Evolutionary conservation across 2,888 invertebrate species (phyloP).

Genomic region (Sinohyriopsis cumingii): DNA sequence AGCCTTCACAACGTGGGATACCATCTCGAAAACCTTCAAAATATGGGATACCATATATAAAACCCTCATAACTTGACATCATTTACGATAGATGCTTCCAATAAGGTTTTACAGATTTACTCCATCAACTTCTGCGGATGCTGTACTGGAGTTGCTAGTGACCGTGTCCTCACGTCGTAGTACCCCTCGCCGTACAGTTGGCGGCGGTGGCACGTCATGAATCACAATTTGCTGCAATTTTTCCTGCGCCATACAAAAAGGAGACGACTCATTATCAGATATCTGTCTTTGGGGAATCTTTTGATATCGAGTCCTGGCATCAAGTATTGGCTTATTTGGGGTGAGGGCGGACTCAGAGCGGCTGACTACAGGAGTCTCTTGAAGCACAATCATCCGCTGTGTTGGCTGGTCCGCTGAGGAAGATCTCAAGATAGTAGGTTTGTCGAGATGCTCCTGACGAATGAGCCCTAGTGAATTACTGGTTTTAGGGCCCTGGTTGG

Average conservation of each 20-base stretch:
- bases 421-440: slow-evolving; percentile 33
- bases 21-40: too few relatives aligned
- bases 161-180: slow-evolving; percentile 30
- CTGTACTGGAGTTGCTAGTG: slow-evolving; percentile 29
- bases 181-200: slow-evolving; percentile 31
- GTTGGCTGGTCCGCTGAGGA: slow-evolving; percentile 43
- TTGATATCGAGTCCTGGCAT: slow-evolving; percentile 46
- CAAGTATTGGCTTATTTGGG: slow-evolving; percentile 36
- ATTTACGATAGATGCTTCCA: too few relatives aligned
- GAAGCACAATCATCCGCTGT: slow-evolving; percentile 57
- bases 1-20: too few relatives aligned
- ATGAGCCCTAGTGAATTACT: slow-evolving; percentile 25
- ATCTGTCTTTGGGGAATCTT: slow-evolving; percentile 49
- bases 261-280: slow-evolving; percentile 55
- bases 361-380: slow-evolving; percentile 45
- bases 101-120: too few relatives aligned
- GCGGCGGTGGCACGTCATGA: slow-evolving; percentile 48
- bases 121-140: slow-evolving; percentile 9
- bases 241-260: slow-evolving; percentile 48
- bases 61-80: too few relatives aligned
- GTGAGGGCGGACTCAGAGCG: slow-evolving; percentile 41
- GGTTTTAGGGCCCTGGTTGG: background rate
- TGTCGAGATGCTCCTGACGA: slow-evolving; percentile 16
- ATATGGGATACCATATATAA: too few relatives aligned
- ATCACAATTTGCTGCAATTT: slow-evolving; percentile 58